A percentile compares a stretch with the other conserved stretches of the same genome.
Evolutionary conservation across 2,888 invertebrate species (phyloP).

Genomic region (Meghimatium bilineatum): DNA sequence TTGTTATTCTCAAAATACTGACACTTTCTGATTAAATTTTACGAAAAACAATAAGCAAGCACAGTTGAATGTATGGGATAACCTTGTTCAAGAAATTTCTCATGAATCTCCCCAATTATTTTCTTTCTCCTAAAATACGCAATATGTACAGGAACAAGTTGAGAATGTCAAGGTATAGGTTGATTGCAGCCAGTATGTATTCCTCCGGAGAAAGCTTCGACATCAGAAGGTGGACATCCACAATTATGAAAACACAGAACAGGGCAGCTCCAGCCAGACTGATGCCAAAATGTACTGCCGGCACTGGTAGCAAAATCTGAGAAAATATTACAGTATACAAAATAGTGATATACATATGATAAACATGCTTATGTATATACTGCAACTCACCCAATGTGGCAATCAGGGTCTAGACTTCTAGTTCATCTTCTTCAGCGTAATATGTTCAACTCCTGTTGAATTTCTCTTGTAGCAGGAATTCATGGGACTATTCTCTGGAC

Average conservation of each 20-base stretch:
- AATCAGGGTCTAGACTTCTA: too few species aligned
- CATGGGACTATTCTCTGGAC: too few species aligned
- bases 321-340: constrained; percentile 40
- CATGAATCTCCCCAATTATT: constrained; percentile 49
- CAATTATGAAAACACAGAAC: constrained; percentile 89
- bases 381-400: too few species aligned
- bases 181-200: constrained; percentile 90
- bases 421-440: too few species aligned
- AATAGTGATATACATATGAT: not conserved
- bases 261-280: constrained; percentile 84
- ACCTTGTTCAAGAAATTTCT: not conserved
- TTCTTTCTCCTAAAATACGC: constrained; percentile 81
- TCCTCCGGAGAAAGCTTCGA: constrained; percentile 88
- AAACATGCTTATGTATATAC: too few species aligned
- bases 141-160: constrained; percentile 90
- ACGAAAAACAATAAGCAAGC: not conserved
- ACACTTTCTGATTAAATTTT: not conserved
- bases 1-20: not conserved
- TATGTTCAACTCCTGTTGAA: too few species aligned
- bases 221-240: constrained; percentile 91
- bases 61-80: not conserved
- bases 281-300: constrained; percentile 84
- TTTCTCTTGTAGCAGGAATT: too few species aligned
- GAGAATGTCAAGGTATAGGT: constrained; percentile 90
- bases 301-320: constrained; percentile 86